Conservation (phyloP, 2,888 invertebrate species). For the Limnephilus auricula region DNA sequence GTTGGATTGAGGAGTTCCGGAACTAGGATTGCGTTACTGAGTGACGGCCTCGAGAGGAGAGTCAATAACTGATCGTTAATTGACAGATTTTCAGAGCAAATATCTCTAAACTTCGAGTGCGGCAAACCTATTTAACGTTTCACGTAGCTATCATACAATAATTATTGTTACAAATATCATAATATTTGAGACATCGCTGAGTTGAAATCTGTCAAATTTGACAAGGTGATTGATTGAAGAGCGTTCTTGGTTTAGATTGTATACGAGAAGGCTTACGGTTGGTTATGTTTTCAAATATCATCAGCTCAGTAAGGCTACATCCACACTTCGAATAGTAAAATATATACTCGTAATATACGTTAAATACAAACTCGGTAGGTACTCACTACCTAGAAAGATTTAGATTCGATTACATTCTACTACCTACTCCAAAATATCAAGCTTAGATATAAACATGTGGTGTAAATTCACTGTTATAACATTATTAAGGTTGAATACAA, state of each 20-base stretch:
- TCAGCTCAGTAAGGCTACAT: not conserved
- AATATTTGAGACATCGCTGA: not conserved
- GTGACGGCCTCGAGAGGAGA: conserved; percentile 44
- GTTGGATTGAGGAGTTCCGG: conserved; percentile 43
- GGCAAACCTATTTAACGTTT: not conserved
- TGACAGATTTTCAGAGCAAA: not conserved
- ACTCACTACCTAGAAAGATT: no score
- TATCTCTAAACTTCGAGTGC: not conserved
- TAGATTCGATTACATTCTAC: not conserved
- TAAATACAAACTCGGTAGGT: no score
- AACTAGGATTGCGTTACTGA: conserved; percentile 47
- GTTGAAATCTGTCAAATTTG: not conserved
- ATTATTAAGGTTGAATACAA: not conserved
- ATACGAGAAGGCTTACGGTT: not conserved
- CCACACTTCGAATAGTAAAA: not conserved
- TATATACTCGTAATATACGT: not conserved
- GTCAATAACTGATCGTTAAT: conserved; percentile 30
- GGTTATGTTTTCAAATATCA: not conserved
- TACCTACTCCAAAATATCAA: not conserved
- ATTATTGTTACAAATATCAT: not conserved
- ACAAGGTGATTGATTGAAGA: not conserved
- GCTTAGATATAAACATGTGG: not conserved
- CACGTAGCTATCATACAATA: not conserved
- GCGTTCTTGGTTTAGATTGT: not conserved
- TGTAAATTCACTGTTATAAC: not conserved